Evolutionary conservation across 2,113 vertebrate species (phyloP).

Genomic region (Osmerus eperlanus): DNA sequence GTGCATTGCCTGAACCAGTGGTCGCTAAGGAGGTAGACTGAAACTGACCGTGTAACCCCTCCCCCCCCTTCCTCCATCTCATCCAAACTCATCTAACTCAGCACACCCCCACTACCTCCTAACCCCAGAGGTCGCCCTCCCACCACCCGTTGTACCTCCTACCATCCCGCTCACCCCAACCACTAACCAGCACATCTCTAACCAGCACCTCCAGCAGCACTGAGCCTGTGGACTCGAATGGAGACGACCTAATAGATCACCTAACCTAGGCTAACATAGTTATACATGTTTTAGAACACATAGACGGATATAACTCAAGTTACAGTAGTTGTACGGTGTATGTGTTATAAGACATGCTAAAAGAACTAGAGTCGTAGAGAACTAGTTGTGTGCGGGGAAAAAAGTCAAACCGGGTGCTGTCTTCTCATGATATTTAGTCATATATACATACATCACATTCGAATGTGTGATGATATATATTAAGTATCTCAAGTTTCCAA

Average conservation of each 20-base stretch:
- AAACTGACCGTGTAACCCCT: constrained; percentile 20
- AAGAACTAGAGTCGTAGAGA: no score
- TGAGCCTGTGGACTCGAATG: constrained; percentile 1
- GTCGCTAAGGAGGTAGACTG: constrained; percentile 68
- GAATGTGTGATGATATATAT: constrained; percentile 11
- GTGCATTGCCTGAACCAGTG: constrained; percentile 48
- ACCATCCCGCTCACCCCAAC: constrained; percentile 12
- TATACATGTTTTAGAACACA: constrained; percentile 5
- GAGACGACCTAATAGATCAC: constrained; percentile 1
- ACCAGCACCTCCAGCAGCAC: constrained; percentile 12
- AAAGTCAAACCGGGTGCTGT: background rate
- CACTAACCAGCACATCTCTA: constrained; percentile 51
- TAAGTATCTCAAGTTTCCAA: no score
- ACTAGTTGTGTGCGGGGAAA: background rate
- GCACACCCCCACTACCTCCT: constrained; percentile 47
- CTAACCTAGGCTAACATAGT: background rate
- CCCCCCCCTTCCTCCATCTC: constrained; percentile 16
- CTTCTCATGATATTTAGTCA: background rate
- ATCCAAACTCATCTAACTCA: constrained; percentile 42
- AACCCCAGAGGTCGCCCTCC: constrained; percentile 47
- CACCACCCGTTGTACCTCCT: constrained; percentile 10
- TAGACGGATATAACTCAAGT: constrained; percentile 4
- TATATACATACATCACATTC: constrained; percentile 15
- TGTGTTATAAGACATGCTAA: background rate
- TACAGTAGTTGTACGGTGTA: background rate